Evolutionary conservation across 2,888 invertebrate species (phyloP).

Genomic region (Rhodophaea formosa): DNA sequence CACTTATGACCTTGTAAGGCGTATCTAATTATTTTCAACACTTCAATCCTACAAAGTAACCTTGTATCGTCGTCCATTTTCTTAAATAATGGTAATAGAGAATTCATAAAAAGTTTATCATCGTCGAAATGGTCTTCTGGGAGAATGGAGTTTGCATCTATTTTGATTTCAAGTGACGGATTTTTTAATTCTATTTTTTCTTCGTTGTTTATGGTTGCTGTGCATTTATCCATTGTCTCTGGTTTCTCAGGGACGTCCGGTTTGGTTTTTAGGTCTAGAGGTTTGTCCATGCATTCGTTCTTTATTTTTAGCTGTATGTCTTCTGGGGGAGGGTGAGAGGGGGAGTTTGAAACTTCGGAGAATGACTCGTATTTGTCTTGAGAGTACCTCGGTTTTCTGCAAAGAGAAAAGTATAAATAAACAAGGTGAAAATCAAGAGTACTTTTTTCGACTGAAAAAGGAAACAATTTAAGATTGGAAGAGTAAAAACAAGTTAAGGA

Average conservation of each 20-base stretch:
- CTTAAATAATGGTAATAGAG: conserved; percentile 65
- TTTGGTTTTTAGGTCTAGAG: conserved; percentile 62
- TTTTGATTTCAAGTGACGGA: conserved; percentile 60
- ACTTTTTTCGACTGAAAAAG: neutral
- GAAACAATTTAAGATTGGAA: neutral
- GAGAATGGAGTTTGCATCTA: conserved; percentile 65
- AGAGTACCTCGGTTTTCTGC: conserved; percentile 68
- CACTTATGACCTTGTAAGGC: conserved; percentile 65
- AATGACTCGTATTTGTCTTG: conserved; percentile 72
- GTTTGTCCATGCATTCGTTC: conserved; percentile 55
- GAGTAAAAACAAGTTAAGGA: neutral
- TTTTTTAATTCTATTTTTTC: conserved; percentile 40
- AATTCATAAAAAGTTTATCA: conserved; percentile 71
- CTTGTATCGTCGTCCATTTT: conserved; percentile 74
- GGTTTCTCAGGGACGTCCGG: conserved; percentile 45
- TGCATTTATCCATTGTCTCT: conserved; percentile 56
- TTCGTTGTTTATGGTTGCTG: conserved; percentile 39
- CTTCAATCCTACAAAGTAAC: conserved; percentile 65
- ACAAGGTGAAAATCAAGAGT: neutral
- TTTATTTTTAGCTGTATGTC: conserved; percentile 58
- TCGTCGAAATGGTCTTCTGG: conserved; percentile 73
- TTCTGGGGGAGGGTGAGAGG: conserved; percentile 63
- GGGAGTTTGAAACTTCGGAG: conserved; percentile 70
- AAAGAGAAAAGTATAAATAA: conserved; percentile 24
- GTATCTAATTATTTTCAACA: conserved; percentile 66